A percentile compares a stretch with the other conserved stretches of the same genome.
phyloP scores from a whole-genome alignment of 2,888 invertebrate species.

The Pogonocherus hispidulus region DNA sequence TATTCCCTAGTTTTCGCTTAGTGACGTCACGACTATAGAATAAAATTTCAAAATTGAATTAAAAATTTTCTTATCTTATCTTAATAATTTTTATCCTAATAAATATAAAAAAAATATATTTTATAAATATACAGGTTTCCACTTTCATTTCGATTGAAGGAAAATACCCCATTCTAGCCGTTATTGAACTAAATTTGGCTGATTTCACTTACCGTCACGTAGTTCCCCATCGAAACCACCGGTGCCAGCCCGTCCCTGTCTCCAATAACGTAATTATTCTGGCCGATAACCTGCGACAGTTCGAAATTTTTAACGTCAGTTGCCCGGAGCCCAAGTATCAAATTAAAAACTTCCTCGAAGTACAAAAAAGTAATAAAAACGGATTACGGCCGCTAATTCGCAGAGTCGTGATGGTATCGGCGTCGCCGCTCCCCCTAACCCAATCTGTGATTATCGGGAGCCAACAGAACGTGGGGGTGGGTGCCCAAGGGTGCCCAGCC shows the following conservation, averaged over 20 bases:
- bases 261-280: constrained; percentile 20
- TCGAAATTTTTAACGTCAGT: constrained; percentile 11
- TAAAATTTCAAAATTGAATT: no score
- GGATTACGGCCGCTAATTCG: constrained; percentile 32
- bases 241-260: not conserved
- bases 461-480: constrained; percentile 17
- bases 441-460: constrained; percentile 27
- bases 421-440: constrained; percentile 20
- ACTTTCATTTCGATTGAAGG: no score
- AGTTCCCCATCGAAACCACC: no score
- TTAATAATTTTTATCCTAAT: no score
- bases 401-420: constrained; percentile 27
- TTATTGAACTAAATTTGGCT: no score
- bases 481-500: constrained; percentile 24
- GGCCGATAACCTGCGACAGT: constrained; percentile 8
- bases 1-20: no score
- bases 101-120: no score
- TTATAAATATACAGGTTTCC: no score
- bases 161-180: no score
- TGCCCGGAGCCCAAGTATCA: constrained; percentile 23
- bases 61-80: no score
- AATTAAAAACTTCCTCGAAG: constrained; percentile 31
- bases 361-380: constrained; percentile 36
- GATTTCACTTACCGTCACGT: no score
- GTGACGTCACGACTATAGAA: no score